Evolutionary conservation across 2,797 vertebrate genomes (phyloP).

Genomic region (Lophius americanus): DNA sequence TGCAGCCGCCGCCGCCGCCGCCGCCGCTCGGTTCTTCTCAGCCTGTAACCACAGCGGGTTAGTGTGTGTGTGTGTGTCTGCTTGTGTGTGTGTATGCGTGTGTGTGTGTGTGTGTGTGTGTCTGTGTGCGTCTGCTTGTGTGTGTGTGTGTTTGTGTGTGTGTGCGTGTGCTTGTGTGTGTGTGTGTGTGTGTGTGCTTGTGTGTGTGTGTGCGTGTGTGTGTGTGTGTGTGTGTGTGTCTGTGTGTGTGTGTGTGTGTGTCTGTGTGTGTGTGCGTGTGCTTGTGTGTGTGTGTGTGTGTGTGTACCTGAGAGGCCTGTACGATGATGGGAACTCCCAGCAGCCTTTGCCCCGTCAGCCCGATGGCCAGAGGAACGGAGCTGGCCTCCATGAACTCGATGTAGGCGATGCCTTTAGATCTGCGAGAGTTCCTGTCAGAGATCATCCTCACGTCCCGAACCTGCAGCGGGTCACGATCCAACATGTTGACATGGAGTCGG

Average conservation of each 20-base stretch:
- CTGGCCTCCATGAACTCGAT: conserved; percentile 96
- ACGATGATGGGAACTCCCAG: conserved; percentile 97
- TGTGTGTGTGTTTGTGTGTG: not conserved
- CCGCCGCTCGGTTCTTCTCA: conserved; percentile 96
- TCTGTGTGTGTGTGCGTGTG: too few relatives aligned
- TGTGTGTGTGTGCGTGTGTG: too few relatives aligned
- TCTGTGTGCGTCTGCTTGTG: not conserved
- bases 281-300: not conserved
- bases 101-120: not conserved
- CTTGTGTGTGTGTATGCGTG: too few relatives aligned
- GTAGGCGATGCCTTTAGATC: conserved; percentile 97
- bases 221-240: too few relatives aligned
- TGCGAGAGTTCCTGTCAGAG: conserved; percentile 97
- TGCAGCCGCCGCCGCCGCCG: conserved; percentile 41
- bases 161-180: too few relatives aligned
- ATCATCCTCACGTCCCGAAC: conserved; percentile 98
- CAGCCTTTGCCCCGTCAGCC: conserved; percentile 94
- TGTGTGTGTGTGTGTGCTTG: too few relatives aligned
- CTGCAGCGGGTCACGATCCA: conserved; percentile 61
- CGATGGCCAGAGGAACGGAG: conserved; percentile 96
- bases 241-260: too few relatives aligned
- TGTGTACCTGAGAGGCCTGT: conserved; percentile 92
- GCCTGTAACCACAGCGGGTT: conserved; percentile 77
- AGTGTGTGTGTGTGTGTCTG: not conserved
- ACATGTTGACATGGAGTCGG: too few relatives aligned